These are phyloP conservation scores for Brienomyrus brachyistius DNA, from an alignment of 2,113 vertebrate species.

Conservation along the genomic window DNA sequence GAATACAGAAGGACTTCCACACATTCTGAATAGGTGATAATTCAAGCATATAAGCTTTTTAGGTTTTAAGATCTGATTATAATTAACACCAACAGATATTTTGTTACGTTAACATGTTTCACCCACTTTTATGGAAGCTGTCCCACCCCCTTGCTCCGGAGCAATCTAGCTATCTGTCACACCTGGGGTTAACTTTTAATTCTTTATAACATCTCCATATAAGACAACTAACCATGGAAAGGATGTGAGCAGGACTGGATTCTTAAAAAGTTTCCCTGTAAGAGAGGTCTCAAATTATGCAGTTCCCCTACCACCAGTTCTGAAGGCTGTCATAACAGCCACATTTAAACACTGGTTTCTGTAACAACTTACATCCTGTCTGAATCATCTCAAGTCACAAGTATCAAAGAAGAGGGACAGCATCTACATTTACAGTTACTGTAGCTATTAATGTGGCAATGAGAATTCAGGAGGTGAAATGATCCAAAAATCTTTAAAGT, in stretches of 20 bases:
- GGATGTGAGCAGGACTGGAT: background rate
- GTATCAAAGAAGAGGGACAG: slow-evolving; percentile 34
- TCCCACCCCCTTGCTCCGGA: background rate
- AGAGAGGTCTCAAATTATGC: background rate
- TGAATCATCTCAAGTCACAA: slow-evolving; percentile 42
- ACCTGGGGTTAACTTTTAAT: background rate
- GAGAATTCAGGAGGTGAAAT: slow-evolving; percentile 26
- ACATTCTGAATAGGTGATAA: background rate
- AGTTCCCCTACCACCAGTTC: background rate
- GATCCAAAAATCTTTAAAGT: background rate
- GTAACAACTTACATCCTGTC: slow-evolving; percentile 31
- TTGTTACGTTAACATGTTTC: background rate
- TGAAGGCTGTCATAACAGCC: slow-evolving; percentile 16
- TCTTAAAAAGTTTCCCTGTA: background rate
- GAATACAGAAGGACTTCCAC: background rate
- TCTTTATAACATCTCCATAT: background rate
- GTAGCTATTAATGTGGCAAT: slow-evolving; percentile 35
- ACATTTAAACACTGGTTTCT: slow-evolving; percentile 37
- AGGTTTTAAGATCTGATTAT: too few species aligned
- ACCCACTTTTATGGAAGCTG: background rate
- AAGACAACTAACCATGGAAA: background rate
- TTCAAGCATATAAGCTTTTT: background rate
- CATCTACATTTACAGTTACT: slow-evolving; percentile 40
- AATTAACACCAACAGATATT: background rate
- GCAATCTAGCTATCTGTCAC: background rate